These are phyloP conservation scores for Heterodera carotae DNA, from an alignment of 1,140 invertebrate species.

Conservation along the genomic window DNA sequence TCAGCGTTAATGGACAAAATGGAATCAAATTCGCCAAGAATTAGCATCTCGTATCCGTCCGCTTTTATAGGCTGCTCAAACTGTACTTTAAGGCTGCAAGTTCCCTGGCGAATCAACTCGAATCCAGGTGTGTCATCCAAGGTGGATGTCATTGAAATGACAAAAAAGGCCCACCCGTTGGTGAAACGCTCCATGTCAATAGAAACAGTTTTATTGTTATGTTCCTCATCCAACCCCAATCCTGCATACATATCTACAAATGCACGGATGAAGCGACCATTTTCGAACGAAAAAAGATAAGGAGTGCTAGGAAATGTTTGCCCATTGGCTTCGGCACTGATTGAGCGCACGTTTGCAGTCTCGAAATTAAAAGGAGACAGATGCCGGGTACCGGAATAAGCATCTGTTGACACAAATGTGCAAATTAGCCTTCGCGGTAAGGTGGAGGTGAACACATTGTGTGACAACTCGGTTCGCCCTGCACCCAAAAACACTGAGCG, in stretches of 20 bases:
- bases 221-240: neutral
- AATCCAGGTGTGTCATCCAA: slow-evolving; percentile 27
- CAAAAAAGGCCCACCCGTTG: slow-evolving; percentile 40
- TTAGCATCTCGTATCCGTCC: slow-evolving; percentile 26
- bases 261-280: slow-evolving; percentile 2
- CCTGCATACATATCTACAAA: slow-evolving; percentile 40
- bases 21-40: slow-evolving; percentile 39
- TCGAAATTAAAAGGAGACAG: slow-evolving; percentile 37
- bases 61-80: slow-evolving; percentile 19
- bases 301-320: slow-evolving; percentile 21
- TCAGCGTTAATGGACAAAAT: slow-evolving; percentile 36
- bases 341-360: slow-evolving; percentile 22
- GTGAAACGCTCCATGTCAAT: slow-evolving; percentile 36
- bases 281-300: slow-evolving; percentile 14
- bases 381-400: slow-evolving; percentile 6
- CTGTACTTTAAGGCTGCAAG: slow-evolving; percentile 14
- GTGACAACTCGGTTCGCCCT: slow-evolving; percentile 26
- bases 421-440: slow-evolving; percentile 27
- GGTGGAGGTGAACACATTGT: slow-evolving; percentile 11
- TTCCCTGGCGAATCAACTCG: slow-evolving; percentile 35
- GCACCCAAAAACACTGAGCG: slow-evolving; percentile 6
- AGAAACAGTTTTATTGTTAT: slow-evolving; percentile 22
- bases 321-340: slow-evolving; percentile 33
- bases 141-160: slow-evolving; percentile 31
- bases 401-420: neutral